These are phyloP conservation scores for Epicampocera succincta DNA, from an alignment of 2,888 invertebrate genomes.

Conservation along the genomic window DNA sequence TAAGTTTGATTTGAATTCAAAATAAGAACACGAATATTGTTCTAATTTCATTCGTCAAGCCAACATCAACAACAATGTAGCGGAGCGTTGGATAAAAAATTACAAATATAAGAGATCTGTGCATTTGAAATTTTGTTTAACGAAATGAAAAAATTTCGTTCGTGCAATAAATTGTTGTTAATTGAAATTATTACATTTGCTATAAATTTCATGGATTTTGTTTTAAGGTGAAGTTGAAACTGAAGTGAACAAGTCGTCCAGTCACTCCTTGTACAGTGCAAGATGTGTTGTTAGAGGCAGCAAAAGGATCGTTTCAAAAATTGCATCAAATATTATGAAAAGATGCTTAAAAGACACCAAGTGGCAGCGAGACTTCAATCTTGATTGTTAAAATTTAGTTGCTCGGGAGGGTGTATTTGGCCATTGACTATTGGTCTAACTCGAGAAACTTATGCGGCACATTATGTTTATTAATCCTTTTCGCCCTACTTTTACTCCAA, in stretches of 20 bases:
- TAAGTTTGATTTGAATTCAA: neutral
- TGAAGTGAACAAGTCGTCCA: slow-evolving; percentile 28
- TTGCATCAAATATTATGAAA: too few species aligned
- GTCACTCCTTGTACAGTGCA: slow-evolving; percentile 35
- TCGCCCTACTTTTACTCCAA: too few species aligned
- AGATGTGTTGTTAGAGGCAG: neutral
- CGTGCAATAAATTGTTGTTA: slow-evolving; percentile 61
- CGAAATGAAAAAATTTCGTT: slow-evolving; percentile 38
- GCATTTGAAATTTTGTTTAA: slow-evolving; percentile 19
- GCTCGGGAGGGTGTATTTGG: too few species aligned
- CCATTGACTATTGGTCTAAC: too few species aligned
- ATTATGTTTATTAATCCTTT: too few species aligned
- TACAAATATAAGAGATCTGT: neutral
- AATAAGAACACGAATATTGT: neutral
- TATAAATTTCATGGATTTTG: slow-evolving; percentile 45
- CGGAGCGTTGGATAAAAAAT: neutral
- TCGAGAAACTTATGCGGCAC: too few species aligned
- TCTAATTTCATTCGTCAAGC: slow-evolving; percentile 4
- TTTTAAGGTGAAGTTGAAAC: slow-evolving; percentile 34
- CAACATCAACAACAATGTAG: neutral
- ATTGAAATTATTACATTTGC: slow-evolving; percentile 59
- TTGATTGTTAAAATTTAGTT: too few species aligned
- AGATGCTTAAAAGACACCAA: too few species aligned
- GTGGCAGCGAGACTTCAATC: too few species aligned
- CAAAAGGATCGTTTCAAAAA: too few species aligned